Evolutionary conservation across 53 echinoderm and acorn worm species (phyloP).

Genomic region (Apostichopus leukothele): DNA sequence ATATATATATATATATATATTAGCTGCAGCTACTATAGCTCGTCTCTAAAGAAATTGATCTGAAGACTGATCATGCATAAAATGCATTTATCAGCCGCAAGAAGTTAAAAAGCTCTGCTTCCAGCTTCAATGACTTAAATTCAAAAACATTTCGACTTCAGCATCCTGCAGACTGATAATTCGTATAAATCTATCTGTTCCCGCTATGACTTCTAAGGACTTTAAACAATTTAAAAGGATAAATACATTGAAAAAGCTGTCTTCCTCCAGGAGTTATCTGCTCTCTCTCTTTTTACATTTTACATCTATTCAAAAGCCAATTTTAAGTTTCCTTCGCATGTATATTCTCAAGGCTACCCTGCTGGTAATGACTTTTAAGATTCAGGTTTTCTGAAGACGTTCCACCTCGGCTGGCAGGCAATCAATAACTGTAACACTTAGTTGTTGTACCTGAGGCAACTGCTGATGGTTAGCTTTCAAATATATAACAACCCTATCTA

Average conservation of each 20-base stretch:
- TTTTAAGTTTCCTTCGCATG: constrained; percentile 1
- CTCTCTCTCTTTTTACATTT: background rate
- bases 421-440: constrained; percentile 20
- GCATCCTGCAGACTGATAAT: too few species aligned
- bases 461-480: background rate
- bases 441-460: constrained; percentile 8
- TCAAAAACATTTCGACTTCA: too few species aligned
- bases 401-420: background rate
- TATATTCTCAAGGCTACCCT: constrained; percentile 20
- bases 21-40: too few species aligned
- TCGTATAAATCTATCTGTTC: too few species aligned
- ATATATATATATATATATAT: too few species aligned
- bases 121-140: too few species aligned
- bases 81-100: too few species aligned
- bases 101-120: too few species aligned
- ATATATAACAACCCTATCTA: background rate
- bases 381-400: background rate
- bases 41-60: too few species aligned
- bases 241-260: background rate
- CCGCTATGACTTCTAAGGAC: too few species aligned
- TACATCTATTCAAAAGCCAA: background rate
- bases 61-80: too few species aligned
- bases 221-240: too few species aligned
- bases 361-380: background rate
- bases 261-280: background rate